Evolutionary conservation across 2,113 vertebrate genomes (phyloP).

Genomic region (Crotalus horridus): DNA sequence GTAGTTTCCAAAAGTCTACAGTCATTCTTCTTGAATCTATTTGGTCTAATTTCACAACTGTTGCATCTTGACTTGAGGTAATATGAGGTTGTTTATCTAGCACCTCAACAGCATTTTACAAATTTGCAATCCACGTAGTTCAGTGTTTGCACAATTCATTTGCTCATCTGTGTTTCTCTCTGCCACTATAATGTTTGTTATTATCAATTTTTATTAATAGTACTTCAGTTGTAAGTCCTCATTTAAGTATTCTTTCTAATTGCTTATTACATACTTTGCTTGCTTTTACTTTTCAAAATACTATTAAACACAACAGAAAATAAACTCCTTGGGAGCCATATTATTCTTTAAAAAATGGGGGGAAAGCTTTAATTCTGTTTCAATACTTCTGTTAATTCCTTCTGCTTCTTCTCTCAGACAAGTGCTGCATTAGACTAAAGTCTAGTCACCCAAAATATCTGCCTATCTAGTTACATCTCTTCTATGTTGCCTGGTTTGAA

Average conservation of each 20-base stretch:
- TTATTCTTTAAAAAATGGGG: slow-evolving; percentile 27
- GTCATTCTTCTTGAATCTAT: neutral
- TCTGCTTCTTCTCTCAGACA: neutral
- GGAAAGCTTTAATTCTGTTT: slow-evolving; percentile 4
- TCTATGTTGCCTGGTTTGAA: neutral
- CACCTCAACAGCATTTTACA: neutral
- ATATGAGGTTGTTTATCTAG: neutral
- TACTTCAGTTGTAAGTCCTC: neutral
- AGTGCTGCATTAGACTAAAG: neutral
- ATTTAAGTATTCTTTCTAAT: neutral
- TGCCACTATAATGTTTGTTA: neutral
- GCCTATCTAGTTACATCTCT: no score
- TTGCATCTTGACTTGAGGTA: neutral
- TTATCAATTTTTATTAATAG: neutral
- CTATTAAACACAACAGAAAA: neutral
- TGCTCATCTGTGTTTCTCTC: neutral
- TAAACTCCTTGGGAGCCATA: slow-evolving; percentile 2
- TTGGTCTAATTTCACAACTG: neutral
- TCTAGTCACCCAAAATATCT: neutral
- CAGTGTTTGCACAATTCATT: neutral
- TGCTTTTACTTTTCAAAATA: slow-evolving; percentile 16
- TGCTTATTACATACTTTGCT: neutral
- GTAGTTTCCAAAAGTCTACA: neutral
- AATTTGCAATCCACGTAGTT: neutral
- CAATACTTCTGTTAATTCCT: neutral